Conservation (phyloP, 2,113 vertebrate genomes). For the Heterocephalus glaber region DNA sequence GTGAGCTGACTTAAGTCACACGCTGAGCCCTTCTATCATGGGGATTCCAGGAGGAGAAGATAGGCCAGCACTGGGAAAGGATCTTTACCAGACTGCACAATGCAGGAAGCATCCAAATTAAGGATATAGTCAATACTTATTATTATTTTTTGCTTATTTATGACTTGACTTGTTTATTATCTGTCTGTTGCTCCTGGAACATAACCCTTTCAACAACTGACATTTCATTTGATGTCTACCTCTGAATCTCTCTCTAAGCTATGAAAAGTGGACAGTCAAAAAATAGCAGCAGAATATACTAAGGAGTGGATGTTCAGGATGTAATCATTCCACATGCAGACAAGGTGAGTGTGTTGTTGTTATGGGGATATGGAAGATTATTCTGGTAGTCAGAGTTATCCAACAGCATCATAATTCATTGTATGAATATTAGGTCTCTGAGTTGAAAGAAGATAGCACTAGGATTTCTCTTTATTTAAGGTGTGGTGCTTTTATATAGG, state of each 20-base stretch:
- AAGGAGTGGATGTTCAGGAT: neutral
- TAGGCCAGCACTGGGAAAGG: neutral
- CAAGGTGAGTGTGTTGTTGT: neutral
- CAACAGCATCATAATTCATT: neutral
- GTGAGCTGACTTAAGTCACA: neutral
- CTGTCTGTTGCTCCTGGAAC: neutral
- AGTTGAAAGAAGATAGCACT: neutral
- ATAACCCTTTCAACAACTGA: neutral
- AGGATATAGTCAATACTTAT: neutral
- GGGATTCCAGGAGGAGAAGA: neutral
- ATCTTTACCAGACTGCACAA: neutral
- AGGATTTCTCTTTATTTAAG: neutral
- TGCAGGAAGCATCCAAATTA: neutral
- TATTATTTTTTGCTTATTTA: neutral
- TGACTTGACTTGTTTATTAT: neutral
- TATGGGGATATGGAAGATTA: neutral
- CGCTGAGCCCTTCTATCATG: neutral
- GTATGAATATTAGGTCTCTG: neutral
- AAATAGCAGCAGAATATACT: neutral
- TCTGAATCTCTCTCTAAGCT: neutral
- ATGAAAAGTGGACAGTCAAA: neutral
- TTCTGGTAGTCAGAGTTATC: neutral
- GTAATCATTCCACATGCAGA: neutral
- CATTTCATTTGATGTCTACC: neutral
- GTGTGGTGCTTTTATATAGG: neutral